Evolutionary conservation across 2,888 invertebrate species (phyloP).

Genomic region (Tetragonisca angustula): DNA sequence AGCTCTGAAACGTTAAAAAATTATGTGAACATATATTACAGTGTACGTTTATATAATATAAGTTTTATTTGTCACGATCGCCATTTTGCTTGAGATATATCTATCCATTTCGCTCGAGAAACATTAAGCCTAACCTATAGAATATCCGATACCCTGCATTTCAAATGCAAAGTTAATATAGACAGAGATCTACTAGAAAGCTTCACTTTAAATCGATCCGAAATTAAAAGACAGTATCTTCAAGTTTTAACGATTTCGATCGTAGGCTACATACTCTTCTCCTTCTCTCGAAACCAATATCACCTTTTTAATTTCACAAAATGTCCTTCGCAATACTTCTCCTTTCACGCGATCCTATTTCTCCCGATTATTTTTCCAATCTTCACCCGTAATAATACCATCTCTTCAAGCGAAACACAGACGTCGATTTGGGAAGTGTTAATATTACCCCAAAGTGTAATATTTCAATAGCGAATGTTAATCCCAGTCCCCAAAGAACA

Average conservation of each 20-base stretch:
- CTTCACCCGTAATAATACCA: neutral
- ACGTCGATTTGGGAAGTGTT: neutral
- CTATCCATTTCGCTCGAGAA: neutral
- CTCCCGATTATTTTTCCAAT: neutral
- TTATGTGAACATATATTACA: slow-evolving; percentile 4
- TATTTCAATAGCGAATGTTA: neutral
- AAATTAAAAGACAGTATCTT: neutral
- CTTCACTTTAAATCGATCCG: too few relatives aligned
- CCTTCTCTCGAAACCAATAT: neutral
- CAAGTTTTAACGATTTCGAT: neutral
- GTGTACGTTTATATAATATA: neutral
- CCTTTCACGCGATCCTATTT: neutral
- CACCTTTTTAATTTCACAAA: neutral
- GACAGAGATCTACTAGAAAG: neutral
- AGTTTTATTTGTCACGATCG: neutral
- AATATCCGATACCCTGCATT: neutral
- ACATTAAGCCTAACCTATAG: too few relatives aligned
- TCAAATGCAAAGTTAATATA: neutral
- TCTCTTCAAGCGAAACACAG: neutral
- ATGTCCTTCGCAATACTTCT: neutral
- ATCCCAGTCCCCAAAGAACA: neutral
- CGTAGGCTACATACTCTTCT: neutral
- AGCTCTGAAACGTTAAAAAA: neutral
- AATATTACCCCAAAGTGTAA: neutral
- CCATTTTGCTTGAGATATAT: neutral